Base-by-base conservation (phyloP, 2,113 vertebrate genomes). In the Ifrita kowaldi region DNA sequence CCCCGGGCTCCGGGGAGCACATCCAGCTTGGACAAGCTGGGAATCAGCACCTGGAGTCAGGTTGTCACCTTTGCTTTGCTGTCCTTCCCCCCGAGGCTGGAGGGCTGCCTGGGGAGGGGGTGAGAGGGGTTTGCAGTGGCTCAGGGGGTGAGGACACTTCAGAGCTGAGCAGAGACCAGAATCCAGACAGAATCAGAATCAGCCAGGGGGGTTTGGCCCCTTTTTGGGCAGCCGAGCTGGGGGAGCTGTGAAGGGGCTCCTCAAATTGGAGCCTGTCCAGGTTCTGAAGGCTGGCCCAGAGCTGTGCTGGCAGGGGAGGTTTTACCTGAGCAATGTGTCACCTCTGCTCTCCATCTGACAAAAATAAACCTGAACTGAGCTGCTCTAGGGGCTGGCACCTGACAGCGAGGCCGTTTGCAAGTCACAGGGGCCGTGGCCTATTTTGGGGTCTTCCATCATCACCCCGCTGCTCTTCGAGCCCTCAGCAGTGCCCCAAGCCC, bases 21-120 rank as follows among this genome's bases (percentile, higher is more conserved):
- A 23, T 27, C 63, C 16, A 0, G 57, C 1, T 0, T 1, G 13
- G 13, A 3, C 14, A 1, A 33, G 41, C 11, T 2, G 0, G 35
- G 69, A 21, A 60, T 15, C 4, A 4, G 71, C 59, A 1, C 18
- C 71, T 5, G 3, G 13, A 5, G 32, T 1, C 5, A 1, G 3
- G 1, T 3, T 46, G 16, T 10, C 52, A 16, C 84, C 50, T 79
- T 21, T 0, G 17, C 44, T 68, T 33, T 52, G 77, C 33, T 57
- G 23, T 63, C 44, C 44, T 44, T 33, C 18, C 59, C 41, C 5
- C 13, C 1, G 6, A 20, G 27, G 70, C 56, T 23, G 44, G 17
- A 68, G 49, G 10, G 37, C 42, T 46, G 67, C 20, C 32, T 7
- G 14, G 44, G 44, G 28, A 67, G 42, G 77, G 24, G 30, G 7